phyloP scores from a whole-genome alignment of 2,888 invertebrate species.

The Drosophila limbata region DNA sequence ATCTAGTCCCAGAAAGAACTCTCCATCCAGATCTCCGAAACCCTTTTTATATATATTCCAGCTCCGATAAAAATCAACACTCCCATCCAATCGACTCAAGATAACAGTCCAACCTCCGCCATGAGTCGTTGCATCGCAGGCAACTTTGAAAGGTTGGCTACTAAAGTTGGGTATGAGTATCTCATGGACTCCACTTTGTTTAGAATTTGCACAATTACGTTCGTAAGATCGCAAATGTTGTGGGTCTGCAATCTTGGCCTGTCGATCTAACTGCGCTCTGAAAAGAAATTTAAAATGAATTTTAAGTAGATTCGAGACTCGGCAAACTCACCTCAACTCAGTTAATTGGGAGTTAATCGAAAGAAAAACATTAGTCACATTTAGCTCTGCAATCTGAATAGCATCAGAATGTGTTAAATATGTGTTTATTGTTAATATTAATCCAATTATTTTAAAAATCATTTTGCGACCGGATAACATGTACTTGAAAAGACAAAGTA shows the following conservation, averaged over 20 bases:
- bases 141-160: background rate
- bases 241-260: background rate
- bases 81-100: constrained; percentile 1
- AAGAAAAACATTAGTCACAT: background rate
- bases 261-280: background rate
- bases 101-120: constrained; percentile 4
- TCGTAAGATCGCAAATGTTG: background rate
- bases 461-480: background rate
- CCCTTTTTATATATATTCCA: background rate
- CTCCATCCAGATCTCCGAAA: constrained; percentile 5
- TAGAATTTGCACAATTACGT: constrained; percentile 2
- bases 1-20: background rate
- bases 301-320: background rate
- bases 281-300: background rate
- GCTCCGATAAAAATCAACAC: constrained; percentile 1
- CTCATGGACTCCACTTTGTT: constrained; percentile 1
- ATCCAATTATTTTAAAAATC: background rate
- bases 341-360: background rate
- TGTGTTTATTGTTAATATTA: background rate
- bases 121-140: background rate
- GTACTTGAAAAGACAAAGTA: background rate
- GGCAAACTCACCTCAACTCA: background rate
- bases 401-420: background rate
- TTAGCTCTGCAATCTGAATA: background rate
- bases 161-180: background rate